phyloP scores from a whole-genome alignment of 2,113 vertebrate species.

The Danio rerio region DNA sequence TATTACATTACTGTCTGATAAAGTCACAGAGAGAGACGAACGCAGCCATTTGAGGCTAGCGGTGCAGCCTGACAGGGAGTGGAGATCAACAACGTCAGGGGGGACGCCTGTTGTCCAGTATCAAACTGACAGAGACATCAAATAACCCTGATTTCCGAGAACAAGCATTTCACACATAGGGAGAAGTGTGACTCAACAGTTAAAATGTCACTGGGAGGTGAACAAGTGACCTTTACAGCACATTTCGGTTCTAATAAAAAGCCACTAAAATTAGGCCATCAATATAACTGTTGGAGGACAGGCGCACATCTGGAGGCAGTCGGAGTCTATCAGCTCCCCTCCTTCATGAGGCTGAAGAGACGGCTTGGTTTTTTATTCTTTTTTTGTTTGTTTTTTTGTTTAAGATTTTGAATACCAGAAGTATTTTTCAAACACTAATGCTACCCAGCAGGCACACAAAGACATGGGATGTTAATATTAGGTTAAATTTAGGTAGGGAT shows the following conservation, averaged over 20 bases:
- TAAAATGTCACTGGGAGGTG: constrained; percentile 41
- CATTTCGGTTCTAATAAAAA: constrained; percentile 35
- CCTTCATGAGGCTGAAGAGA: neutral
- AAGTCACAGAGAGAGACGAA: constrained; percentile 4
- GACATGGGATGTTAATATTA: too few relatives aligned
- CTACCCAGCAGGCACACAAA: too few relatives aligned
- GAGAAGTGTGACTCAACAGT: constrained; percentile 32
- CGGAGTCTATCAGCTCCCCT: neutral
- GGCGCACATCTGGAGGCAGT: constrained; percentile 2
- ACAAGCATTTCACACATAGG: constrained; percentile 34
- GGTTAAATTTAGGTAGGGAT: too few relatives aligned
- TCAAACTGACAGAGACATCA: constrained; percentile 40
- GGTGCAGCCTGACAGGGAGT: constrained; percentile 31
- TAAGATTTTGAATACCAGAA: too few relatives aligned
- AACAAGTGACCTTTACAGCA: constrained; percentile 33
- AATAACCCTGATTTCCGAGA: constrained; percentile 42
- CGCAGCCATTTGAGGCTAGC: constrained; percentile 23
- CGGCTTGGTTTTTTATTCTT: constrained; percentile 26
- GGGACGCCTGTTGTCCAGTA: constrained; percentile 21
- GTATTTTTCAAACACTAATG: too few relatives aligned
- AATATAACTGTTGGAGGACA: constrained; percentile 22
- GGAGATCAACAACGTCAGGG: constrained; percentile 20
- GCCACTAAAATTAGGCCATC: constrained; percentile 31
- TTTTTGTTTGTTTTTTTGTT: neutral
- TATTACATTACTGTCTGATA: constrained; percentile 27